Conservation (phyloP, 2,113 vertebrate genomes). For the Herpailurus yagouaroundi region DNA sequence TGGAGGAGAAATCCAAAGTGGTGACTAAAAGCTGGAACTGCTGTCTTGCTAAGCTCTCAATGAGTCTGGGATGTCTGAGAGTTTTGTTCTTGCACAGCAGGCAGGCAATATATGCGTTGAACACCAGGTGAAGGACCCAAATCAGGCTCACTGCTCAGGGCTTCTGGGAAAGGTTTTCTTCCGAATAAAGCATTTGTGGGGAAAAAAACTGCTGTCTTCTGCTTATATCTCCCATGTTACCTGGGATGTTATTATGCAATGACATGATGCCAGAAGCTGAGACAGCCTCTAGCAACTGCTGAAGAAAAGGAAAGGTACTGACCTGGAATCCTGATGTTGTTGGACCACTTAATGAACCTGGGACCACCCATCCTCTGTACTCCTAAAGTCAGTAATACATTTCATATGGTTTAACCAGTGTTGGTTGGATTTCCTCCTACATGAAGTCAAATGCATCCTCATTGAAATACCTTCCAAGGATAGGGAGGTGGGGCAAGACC, state of each 20-base stretch:
- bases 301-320: not conserved
- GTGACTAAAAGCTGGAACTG: not conserved
- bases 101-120: not conserved
- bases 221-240: not conserved
- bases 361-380: not conserved
- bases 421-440: not conserved
- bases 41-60: not conserved
- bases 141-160: not conserved
- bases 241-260: too few species aligned
- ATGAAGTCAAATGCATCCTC: not conserved
- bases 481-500: not conserved
- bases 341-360: not conserved
- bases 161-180: not conserved
- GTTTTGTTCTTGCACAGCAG: not conserved
- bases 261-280: not conserved
- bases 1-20: not conserved
- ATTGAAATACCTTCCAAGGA: not conserved
- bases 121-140: not conserved
- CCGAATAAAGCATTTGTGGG: not conserved
- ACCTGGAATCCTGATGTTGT: not conserved
- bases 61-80: not conserved
- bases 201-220: not conserved
- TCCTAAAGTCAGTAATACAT: not conserved
- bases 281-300: not conserved
- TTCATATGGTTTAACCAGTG: not conserved